Percentiles rank a stretch among this genome's conserved stretches.
phyloP scores from a whole-genome alignment of 2,888 invertebrate species.

The Vanessa cardui region DNA sequence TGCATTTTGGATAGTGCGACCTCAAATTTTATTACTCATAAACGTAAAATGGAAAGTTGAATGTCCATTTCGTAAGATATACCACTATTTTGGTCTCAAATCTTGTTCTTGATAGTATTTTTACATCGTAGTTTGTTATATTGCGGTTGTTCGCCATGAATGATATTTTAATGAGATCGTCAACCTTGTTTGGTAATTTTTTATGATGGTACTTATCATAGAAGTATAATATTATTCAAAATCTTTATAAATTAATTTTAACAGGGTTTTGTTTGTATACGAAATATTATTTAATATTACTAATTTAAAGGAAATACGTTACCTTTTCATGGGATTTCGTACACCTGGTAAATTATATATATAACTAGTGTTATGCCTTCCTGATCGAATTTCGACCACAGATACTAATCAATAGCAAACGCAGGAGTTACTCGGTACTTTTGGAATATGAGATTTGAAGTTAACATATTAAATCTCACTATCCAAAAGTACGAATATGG shows the following conservation, averaged over 20 bases:
- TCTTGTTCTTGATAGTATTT: constrained; percentile 23
- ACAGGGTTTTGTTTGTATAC: background rate
- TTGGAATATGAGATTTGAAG: no score
- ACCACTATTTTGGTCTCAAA: constrained; percentile 31
- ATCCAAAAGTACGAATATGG: no score
- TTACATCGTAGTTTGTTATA: constrained; percentile 25
- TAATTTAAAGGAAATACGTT: background rate
- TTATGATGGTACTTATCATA: background rate
- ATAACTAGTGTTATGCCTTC: no score
- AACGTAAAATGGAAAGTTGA: constrained; percentile 45
- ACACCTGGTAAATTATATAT: no score
- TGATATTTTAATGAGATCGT: constrained; percentile 31
- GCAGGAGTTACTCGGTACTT: no score
- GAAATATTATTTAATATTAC: no score
- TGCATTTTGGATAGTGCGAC: constrained; percentile 12
- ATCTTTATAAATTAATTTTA: background rate
- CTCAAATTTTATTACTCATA: constrained; percentile 21
- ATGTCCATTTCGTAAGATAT: constrained; percentile 41
- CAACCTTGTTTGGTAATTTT: constrained; percentile 26
- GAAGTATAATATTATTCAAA: background rate
- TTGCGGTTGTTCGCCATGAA: constrained; percentile 33
- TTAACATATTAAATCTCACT: no score
- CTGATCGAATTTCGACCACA: no score
- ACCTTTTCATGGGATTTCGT: no score
- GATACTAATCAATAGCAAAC: no score